Base-by-base conservation (phyloP, 2,888 invertebrate species). In the Sphaerophoria taeniata region DNA sequence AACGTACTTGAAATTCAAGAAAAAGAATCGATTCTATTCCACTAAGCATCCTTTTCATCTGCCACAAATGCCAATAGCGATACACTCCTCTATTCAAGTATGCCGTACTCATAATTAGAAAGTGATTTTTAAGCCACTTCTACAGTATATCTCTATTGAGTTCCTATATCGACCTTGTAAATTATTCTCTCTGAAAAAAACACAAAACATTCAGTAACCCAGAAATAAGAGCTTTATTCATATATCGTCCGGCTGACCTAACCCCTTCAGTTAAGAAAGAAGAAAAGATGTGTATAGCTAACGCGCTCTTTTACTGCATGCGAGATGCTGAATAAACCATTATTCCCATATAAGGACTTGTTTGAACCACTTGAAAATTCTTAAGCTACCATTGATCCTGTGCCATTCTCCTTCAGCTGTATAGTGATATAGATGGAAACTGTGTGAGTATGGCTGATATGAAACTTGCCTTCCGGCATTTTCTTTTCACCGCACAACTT, bases 371-470 rank as follows among this genome's bases (percentile, higher is more conserved):
- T 74, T 33, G 34, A 65, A 16, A 65, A 33, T 65, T 47, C 74
- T 74, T 65, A 34, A 74, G 55, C 31, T 65, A 36, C 65, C 65
- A 56, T 63, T 74, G 65, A 77, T 71, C 43, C 47, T n/a, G 45
- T 60, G 31, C 3, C n/a, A 11, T 39, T 39, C 69, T 36, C 39
- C 9, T 36, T n/a, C 16, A 16, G 11, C 11, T 5, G 16, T 31
- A 31, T 36, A 11, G 53, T 39, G 31, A n/a, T 33, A 53, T 67
- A 31, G 24, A 12, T 53, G 53, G 14, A 34, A 51, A 6, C 45
- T 7, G 6, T 47, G 47, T 33, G 34, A 16, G 49, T 47, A 14
- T 9, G 33, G 6, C 43, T 43, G 51, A 24, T 65, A 51, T 49
- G 16, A 7, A 65, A 51, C 16, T 36, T 49, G 39, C 39, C 34